Percentiles rank a stretch among this genome's conserved stretches.
These are phyloP conservation scores for Chrysoperla carnea DNA, from an alignment of 1,140 invertebrate genomes.

Conservation along the genomic window DNA sequence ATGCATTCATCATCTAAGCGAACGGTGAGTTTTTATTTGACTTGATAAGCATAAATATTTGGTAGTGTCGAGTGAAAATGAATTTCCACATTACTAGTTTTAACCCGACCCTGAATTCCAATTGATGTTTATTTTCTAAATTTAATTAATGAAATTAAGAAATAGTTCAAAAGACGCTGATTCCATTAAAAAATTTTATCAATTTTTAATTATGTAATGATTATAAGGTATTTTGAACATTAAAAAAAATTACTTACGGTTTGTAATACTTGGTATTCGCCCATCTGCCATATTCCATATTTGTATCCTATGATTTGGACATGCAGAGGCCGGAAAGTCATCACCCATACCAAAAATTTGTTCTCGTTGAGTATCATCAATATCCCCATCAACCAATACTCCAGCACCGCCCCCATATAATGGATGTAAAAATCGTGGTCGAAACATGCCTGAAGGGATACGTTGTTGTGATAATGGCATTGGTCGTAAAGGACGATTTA, in stretches of 20 bases:
- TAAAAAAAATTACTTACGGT: constrained; percentile 32
- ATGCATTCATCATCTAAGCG: too few species aligned
- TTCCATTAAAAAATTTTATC: too few species aligned
- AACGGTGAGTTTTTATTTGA: too few species aligned
- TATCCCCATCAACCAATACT: constrained; percentile 20
- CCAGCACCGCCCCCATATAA: constrained; percentile 19
- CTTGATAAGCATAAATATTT: too few species aligned
- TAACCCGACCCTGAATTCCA: too few species aligned
- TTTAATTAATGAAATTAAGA: too few species aligned
- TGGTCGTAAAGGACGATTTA: constrained; percentile 12
- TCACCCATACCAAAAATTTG: constrained; percentile 14
- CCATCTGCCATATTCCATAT: constrained; percentile 62
- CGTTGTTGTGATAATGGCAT: constrained; percentile 5
- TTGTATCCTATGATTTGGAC: constrained; percentile 55
- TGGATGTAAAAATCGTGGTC: constrained; percentile 23
- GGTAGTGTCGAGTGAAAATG: too few species aligned
- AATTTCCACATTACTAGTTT: too few species aligned
- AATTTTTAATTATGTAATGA: too few species aligned
- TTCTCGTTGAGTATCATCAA: constrained; percentile 17
- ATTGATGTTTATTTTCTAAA: too few species aligned
- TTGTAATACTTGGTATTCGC: constrained; percentile 52
- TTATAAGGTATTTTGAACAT: too few species aligned
- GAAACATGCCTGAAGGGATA: constrained; percentile 8
- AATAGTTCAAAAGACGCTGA: too few species aligned
- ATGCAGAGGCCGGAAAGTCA: constrained; percentile 20